Conservation (phyloP, 2,797 vertebrate species). For the Danio albolineatus region DNA sequence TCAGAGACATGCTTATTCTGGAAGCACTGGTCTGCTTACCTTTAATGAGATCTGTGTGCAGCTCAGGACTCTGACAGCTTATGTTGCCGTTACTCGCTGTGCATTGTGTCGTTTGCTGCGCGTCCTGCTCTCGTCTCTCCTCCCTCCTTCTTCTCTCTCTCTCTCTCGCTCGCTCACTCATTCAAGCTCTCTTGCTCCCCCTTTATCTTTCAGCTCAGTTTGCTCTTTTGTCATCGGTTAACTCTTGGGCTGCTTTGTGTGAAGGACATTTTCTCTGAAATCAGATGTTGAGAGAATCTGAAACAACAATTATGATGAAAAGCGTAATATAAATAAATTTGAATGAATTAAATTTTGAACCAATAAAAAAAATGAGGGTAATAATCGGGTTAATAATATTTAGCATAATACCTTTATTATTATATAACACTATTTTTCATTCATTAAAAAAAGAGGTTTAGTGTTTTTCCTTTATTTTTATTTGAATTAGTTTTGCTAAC, state of each 20-base stretch:
- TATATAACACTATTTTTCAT: too few relatives aligned
- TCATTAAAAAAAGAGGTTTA: too few relatives aligned
- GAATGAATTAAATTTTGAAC: too few relatives aligned
- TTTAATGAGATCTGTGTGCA: slow-evolving; percentile 64
- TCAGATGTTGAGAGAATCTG: background rate
- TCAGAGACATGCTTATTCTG: background rate
- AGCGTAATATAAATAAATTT: too few relatives aligned
- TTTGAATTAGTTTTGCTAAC: too few relatives aligned
- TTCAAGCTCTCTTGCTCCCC: slow-evolving; percentile 41
- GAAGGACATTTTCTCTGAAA: background rate
- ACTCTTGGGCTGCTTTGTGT: background rate
- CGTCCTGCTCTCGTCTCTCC: slow-evolving; percentile 43
- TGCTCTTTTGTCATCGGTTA: slow-evolving; percentile 29
- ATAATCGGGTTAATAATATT: too few relatives aligned
- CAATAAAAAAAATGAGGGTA: too few relatives aligned
- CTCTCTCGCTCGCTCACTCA: slow-evolving; percentile 19
- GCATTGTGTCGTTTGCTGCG: slow-evolving; percentile 63
- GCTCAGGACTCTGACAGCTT: slow-evolving; percentile 61
- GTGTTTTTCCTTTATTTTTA: too few relatives aligned
- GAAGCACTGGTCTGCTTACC: slow-evolving; percentile 66
- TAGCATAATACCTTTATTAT: too few relatives aligned
- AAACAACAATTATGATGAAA: too few relatives aligned
- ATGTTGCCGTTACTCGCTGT: slow-evolving; percentile 63
- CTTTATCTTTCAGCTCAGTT: slow-evolving; percentile 27
- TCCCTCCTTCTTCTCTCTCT: slow-evolving; percentile 38